Evolutionary conservation across 2,797 vertebrate species (phyloP).

Genomic region (Spondyliosoma cantharus): DNA sequence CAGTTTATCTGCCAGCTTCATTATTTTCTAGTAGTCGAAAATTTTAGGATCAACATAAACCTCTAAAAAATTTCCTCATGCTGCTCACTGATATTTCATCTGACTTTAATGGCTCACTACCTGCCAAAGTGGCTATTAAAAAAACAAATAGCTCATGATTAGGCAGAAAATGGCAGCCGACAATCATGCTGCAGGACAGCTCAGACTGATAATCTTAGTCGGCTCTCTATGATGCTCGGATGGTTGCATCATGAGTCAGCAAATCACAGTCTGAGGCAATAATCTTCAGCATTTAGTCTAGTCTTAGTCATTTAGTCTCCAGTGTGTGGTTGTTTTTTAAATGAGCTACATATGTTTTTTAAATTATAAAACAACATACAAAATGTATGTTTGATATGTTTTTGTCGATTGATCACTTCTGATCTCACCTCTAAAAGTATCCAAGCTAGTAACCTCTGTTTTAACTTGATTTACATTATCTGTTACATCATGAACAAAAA

Average conservation of each 20-base stretch:
- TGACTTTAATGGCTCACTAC: background rate
- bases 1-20: background rate
- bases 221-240: slow-evolving; percentile 15
- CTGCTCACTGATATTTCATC: background rate
- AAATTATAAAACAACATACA: background rate
- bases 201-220: background rate
- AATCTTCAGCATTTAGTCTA: background rate
- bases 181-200: slow-evolving; percentile 15
- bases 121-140: background rate
- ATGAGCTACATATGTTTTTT: background rate
- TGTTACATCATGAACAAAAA: background rate
- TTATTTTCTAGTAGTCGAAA: background rate
- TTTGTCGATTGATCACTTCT: background rate
- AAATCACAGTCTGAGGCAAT: slow-evolving; percentile 7
- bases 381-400: background rate
- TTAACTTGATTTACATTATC: background rate
- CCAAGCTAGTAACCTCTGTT: background rate
- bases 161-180: background rate
- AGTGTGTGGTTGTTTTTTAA: background rate
- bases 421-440: background rate
- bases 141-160: background rate
- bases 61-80: background rate
- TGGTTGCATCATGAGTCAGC: slow-evolving; percentile 47
- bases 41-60: background rate
- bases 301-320: no score